Evolutionary conservation across 2,888 invertebrate genomes (phyloP), one percentile per base, ranked within the genome.

Genomic region (Gnatocerus cornutus): DNA sequence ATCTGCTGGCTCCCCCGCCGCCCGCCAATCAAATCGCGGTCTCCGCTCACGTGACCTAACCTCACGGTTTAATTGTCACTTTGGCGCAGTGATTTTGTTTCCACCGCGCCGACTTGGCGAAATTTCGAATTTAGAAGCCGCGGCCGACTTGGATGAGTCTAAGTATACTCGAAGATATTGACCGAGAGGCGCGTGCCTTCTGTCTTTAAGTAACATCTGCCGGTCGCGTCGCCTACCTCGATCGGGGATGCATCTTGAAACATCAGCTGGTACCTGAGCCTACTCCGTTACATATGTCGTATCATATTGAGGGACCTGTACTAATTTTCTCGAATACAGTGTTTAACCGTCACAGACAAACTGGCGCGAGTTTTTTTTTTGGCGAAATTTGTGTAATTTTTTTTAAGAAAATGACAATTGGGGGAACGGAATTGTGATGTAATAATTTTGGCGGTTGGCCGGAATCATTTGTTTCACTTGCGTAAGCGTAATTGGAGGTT

Each of bases 131-230:
- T 3, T 21, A 3, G 1, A 21, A 21, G 1, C 21, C 21, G n/a
- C 21, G 21, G 1, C 21, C 4, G 4, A 33, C n/a, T 41, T 10
- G 10, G 13, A n/a, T 12, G 41, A 7, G 33, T 33, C 33, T 5
- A 5, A 41, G 10, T 13, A 41, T 41, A 10, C 2, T n/a, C 41
- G 21, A 30, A 12, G 41, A 41, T 50, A 43, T 64, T 50, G 58
- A 43, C 71, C 70, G 72, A 75, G 71, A 74, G 80, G 80, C 84
- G 84, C 83, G 84, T 84, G 83, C 84, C 84, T 82, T 84, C 84
- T 83, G 83, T 81, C 80, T 79, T 78, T 73, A 56, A 66, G 71
- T 75, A 82, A 82, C 83, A 83, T 83, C 83, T 83, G 83, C 81
- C 78, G 77, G 71, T 79, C 79, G 78, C 73, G 73, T 71, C 75